Percentiles rank a stretch among this genome's conserved stretches.
Conservation (phyloP, 1,140 invertebrate genomes). For the Popillia japonica region DNA sequence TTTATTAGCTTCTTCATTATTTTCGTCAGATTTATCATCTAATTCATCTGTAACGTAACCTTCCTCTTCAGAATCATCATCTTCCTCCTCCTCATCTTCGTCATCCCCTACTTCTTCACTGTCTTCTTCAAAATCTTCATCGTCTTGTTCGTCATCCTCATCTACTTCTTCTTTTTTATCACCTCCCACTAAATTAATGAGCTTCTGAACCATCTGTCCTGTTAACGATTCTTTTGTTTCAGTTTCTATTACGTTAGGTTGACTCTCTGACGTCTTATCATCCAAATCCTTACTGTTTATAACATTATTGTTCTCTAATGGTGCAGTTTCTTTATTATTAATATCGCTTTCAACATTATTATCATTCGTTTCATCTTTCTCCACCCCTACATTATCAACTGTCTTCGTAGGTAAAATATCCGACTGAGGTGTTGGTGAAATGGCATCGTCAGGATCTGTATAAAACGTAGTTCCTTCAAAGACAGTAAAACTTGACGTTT, state of each 20-base stretch:
- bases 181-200: background rate
- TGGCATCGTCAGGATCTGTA: constrained; percentile 1
- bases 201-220: background rate
- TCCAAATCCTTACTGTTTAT: background rate
- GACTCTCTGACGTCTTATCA: background rate
- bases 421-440: background rate
- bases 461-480: constrained; percentile 45
- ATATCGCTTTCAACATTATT: background rate
- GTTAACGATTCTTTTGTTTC: background rate
- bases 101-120: background rate
- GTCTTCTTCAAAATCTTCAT: constrained; percentile 21
- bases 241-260: background rate
- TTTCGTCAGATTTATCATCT: background rate
- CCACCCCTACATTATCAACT: background rate
- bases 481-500: constrained; percentile 21
- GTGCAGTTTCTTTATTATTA: constrained; percentile 9
- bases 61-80: constrained; percentile 4
- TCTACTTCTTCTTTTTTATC: background rate
- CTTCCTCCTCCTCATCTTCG: background rate
- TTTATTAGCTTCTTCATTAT: background rate
- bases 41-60: background rate
- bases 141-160: background rate
- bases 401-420: background rate
- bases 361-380: background rate
- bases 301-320: constrained; percentile 4